Evolutionary conservation across 2,888 invertebrate genomes (phyloP), one percentile per base, ranked within the genome.

Genomic region (Pharmacophagus antenor): DNA sequence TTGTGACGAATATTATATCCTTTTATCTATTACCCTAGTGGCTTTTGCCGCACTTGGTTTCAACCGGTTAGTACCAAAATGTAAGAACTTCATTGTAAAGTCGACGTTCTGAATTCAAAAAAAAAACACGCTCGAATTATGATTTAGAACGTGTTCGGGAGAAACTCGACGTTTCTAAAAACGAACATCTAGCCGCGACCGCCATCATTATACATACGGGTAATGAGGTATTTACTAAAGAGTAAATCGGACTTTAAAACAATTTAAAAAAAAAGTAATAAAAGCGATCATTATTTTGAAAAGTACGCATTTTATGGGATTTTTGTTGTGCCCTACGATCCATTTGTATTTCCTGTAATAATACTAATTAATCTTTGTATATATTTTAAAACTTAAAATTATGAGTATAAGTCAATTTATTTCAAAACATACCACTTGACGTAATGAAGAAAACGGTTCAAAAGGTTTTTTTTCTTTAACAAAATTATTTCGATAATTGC

Each of bases 91-190:
- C 82, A 84, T 60, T 60, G 55, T 50, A 27, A 84, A 86, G 84
- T 82, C 82, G 80, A 86, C 82, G 88, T 85, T 86, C 88, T 80
- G 88, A 88, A 87, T 88, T 79, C 18, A 21, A 25, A 41, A 41
- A 47, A 31, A 83, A 53, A 85, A 75, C 73, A 78, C 82, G 86
- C 84, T 87, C 86, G 85, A 88, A 89, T 86, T 90, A 89, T 89
- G 88, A 89, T 90, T 89, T 88, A 87, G 88, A 90, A 90, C 90
- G 85, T 89, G 90, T 90, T 90, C 88, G 85, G 88, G 89, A 84
- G 88, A 89, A 88, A 89, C 89, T 87, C 80, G 85, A 82, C 79
- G 88, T 85, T 87, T 85, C 82, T 84, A 85, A 85, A 86, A 88
- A 86, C 80, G 83, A 84, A 78, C 80, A 83, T 88, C 88, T 88